Percentiles rank a stretch among this genome's conserved stretches.
Evolutionary conservation across 2,888 invertebrate species (phyloP).

Genomic region (Leptinotarsa tumamoca): DNA sequence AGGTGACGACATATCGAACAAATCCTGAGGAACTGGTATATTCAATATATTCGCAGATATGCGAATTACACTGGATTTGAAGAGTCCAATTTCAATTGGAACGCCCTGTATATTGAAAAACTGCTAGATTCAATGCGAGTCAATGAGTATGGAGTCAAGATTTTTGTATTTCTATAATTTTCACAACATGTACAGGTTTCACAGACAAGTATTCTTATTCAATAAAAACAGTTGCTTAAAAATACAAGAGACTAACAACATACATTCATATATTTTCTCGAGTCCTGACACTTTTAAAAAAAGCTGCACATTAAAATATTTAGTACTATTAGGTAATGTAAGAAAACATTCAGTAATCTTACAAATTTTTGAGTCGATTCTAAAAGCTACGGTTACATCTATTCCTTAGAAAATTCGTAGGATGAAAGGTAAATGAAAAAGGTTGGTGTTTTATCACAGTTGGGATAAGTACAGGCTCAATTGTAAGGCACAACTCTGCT

Average conservation of each 20-base stretch:
- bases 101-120: no score
- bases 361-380: not conserved
- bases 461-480: constrained; percentile 40
- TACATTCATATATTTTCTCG: not conserved
- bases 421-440: constrained; percentile 21
- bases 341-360: not conserved
- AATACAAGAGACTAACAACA: not conserved
- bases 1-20: no score
- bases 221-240: constrained; percentile 5
- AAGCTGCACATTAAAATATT: not conserved
- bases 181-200: not conserved
- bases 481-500: constrained; percentile 40
- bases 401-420: not conserved
- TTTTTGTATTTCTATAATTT: not conserved
- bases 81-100: no score
- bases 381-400: not conserved
- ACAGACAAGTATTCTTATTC: not conserved
- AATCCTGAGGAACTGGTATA: no score
- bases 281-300: not conserved
- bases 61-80: no score
- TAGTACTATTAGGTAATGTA: not conserved
- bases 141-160: not conserved
- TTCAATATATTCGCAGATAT: no score
- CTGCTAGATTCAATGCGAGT: no score
- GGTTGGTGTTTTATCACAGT: constrained; percentile 42